Percentiles rank a stretch among this genome's conserved stretches.
These are phyloP conservation scores for Salvelinus fontinalis DNA, from an alignment of 2,113 vertebrate genomes.

Conservation along the genomic window DNA sequence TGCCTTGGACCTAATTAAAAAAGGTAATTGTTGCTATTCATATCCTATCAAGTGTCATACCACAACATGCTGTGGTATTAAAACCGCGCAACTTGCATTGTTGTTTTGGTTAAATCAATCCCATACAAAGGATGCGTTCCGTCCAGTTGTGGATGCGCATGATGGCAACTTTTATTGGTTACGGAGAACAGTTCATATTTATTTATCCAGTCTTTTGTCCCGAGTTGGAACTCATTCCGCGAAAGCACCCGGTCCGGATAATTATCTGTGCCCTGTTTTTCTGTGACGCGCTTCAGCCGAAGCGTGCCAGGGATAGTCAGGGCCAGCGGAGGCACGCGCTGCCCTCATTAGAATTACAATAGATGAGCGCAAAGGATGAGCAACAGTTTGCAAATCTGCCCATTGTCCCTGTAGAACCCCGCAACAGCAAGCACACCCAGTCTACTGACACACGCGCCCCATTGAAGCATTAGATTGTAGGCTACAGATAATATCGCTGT, in stretches of 20 bases:
- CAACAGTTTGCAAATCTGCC: conserved; percentile 57
- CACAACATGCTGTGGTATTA: conserved; percentile 1
- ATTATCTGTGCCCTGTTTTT: conserved; percentile 15
- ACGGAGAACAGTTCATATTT: conserved; percentile 25
- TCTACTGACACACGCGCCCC: conserved; percentile 9
- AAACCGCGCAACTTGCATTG: conserved; percentile 5
- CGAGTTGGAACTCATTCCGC: conserved; percentile 29
- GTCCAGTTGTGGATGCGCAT: not conserved
- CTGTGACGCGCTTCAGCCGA: conserved; percentile 24
- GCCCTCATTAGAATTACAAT: conserved; percentile 67
- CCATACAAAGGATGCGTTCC: not conserved
- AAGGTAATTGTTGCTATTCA: not conserved
- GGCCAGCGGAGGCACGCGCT: conserved; percentile 71
- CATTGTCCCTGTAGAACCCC: conserved; percentile 22
- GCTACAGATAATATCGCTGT: too few relatives aligned
- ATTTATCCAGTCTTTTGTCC: conserved; percentile 16
- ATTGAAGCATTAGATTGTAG: not conserved
- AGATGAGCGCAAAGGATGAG: conserved; percentile 40
- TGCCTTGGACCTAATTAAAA: conserved; percentile 4
- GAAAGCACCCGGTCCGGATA: conserved; percentile 35
- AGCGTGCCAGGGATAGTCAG: conserved; percentile 55
- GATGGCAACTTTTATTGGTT: conserved; percentile 16
- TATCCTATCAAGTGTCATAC: not conserved
- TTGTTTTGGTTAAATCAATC: conserved; percentile 11
- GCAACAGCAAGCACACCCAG: conserved; percentile 7